These are phyloP conservation scores for Triplophysa bombifrons DNA, from an alignment of 2,797 vertebrate species.

Conservation along the genomic window DNA sequence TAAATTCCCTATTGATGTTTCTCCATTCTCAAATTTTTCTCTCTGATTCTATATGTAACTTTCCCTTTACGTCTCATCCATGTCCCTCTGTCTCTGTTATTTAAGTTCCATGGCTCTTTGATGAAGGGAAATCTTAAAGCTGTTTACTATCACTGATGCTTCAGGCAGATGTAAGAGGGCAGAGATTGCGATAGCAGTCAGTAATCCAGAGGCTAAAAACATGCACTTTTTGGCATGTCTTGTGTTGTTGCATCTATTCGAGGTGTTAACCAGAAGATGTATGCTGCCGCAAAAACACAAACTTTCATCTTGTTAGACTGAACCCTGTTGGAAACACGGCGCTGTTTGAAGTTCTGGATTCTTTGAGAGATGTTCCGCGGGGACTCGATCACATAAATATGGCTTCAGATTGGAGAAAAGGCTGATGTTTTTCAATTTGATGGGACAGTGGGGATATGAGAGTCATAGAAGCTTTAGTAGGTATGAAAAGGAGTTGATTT, in stretches of 20 bases:
- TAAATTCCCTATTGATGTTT: conserved; percentile 46
- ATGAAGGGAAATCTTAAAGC: conserved; percentile 61
- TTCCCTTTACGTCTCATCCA: background rate
- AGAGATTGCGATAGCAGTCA: conserved; percentile 57
- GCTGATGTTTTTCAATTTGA: conserved; percentile 26
- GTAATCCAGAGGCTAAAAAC: conserved; percentile 48
- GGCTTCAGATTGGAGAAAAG: conserved; percentile 22
- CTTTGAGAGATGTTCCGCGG: conserved; percentile 3
- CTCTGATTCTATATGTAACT: conserved; percentile 26
- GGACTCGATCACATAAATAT: conserved; percentile 22
- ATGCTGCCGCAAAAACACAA: background rate
- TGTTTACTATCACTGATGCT: conserved; percentile 61
- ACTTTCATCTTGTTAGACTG: background rate
- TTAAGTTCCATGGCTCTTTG: conserved; percentile 51
- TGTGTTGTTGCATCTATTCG: conserved; percentile 11
- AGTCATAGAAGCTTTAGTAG: background rate
- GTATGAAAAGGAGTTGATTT: background rate
- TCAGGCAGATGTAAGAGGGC: conserved; percentile 60
- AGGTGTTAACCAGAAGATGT: conserved; percentile 19
- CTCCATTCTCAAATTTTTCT: conserved; percentile 43
- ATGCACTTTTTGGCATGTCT: conserved; percentile 33
- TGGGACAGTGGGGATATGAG: conserved; percentile 13
- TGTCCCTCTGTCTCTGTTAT: conserved; percentile 10
- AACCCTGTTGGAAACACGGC: background rate
- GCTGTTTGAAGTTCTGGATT: conserved; percentile 21